Evolutionary conservation across 1,140 invertebrate species (phyloP), one percentile per base, ranked within the genome.

Genomic region (Aphaenogaster rudis): DNA sequence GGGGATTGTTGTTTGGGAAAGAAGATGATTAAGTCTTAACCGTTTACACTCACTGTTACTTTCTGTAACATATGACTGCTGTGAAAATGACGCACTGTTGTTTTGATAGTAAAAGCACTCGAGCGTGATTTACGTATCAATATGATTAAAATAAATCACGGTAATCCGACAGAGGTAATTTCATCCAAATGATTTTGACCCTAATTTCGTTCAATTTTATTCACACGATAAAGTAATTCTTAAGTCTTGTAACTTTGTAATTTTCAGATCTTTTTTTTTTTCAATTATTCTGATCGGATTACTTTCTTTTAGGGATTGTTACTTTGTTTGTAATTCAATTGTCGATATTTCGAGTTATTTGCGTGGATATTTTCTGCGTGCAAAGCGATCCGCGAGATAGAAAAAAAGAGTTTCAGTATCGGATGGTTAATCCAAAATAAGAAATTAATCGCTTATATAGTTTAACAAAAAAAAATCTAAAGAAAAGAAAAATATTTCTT

Each of bases 11-110:
- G 48, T 72, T 72, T 17, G 67, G 3, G 39, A 61, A 71, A 71
- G 17, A 81, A 45, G 9, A 71, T 17, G 36, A 57, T 81, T 71
- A n/a, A 48, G 21, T 69, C 79, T 57, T 59, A 13, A 81, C 54
- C 21, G 21, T 42, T 69, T 48, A 21, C 42, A 52, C 15, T 71
- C 67, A 48, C 52, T 82, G 8, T 80, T 64, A 64, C 63, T 80
- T 80, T 69, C 63, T 5, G 13, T 64, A 80, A 67, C 11, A 48
- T 52, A 8, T 52, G 21, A 48, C 28, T 36, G 39, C 33, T n/a
- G 28, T 42, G 59, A 67, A 67, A 52, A 66, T 36, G 13, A 54
- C 13, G 21, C 77, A 33, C 36, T 67, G 21, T 45, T 39, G 28
- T 33, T 28, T 48, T 36, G 59, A 13, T 64, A 48, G 21, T 64